Base-by-base conservation (phyloP, 2,888 invertebrate genomes). In the Pammene aurita region DNA sequence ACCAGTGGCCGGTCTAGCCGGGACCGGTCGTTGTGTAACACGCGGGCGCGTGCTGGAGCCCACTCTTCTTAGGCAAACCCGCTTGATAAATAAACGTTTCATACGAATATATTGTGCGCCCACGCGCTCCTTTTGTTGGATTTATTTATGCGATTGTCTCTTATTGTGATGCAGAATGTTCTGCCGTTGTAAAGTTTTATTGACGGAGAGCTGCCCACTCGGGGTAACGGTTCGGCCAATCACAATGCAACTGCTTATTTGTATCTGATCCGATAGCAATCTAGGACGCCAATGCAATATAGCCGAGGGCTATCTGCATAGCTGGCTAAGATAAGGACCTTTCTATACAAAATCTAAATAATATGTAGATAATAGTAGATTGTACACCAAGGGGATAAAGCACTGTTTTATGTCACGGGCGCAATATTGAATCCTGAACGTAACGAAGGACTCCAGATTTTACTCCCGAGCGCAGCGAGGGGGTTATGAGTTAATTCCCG, bases 21-120 rank as follows among this genome's bases (percentile, higher is more conserved):
- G 68, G 71, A 74, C 74, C 74, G 74, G 73, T 74, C 69, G 73
- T 74, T 73, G 74, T 71, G 74, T 73, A 74, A 74, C 57, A 63
- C 65, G 71, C 71, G 66, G 62, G 66, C 65, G 64, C 74, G 73
- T 73, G 74, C 71, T 65, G 64, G 38, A n/a, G 70, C 63, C 66
- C 72, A 60, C 69, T 71, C 65, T 60, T 65, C 69, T 64, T 55
- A 42, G 64, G 55, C 61, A 38, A 61, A 38, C 64, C 18, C 41
- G 55, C 67, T 44, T 58, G 54, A 55, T 69, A 69, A 55, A 65
- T 60, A 54, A 69, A 69, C 42, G 57, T 48, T 69, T 69, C 64
- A 69, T 69, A 64, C 64, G 69, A 64, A 69, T 69, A 65, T 65
- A 69, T 65, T 58, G 58, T 52, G 38, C 64, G 48, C 69, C 69